Evolutionary conservation across 30 jellyfish, hydroid and myxozoan species (phyloP), one percentile per base, ranked within the genome.

Genomic region (Turritopsis rubra): DNA sequence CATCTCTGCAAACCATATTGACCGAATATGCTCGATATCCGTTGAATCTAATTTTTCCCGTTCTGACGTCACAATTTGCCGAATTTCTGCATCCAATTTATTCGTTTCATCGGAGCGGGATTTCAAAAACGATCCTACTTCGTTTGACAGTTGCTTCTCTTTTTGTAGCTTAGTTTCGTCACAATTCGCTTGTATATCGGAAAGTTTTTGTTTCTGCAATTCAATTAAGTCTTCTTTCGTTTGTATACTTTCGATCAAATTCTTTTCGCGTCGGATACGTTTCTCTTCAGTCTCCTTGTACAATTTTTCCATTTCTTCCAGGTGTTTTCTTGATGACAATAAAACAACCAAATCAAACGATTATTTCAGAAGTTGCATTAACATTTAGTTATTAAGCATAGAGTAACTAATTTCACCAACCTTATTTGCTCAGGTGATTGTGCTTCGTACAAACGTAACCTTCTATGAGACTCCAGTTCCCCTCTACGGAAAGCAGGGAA

Each of bases 281-380:
- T 83, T 82, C 52, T 53, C 83, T 75, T 93, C 99, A 5, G 99
- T 87, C 54, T 93, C 99, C 9, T 83, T 9, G 81, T 88, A 82
- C 28, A 89, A 81, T n/a, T 84, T 79, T 71, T 93, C 99, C 20
- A 88, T 84, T 66, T 93, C 99, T 7, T 54, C 21, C 16, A 93
- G 79, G 66, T 85, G 95, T 75, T 93, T 87, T 75, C 99, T 93
- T 72, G 28, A 54, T 53, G 17, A 21, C 31, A 24, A 73, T 54
- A 79, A 19, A 29, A 60, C 18, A 18, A 72, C 80, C 29, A 72
- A 0, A 18, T 18, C 80, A 72, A 18, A 0, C 24, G 30, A 21
- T 26, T 66, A n/a, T 3, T 3, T 7, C 29, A 21, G 27, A 66
- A 66, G 30, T 3, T 66, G 20, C 72, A 54, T 54, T 54, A n/a